Conservation (phyloP, 2,797 vertebrate species). For the Manis pentadactyla region DNA sequence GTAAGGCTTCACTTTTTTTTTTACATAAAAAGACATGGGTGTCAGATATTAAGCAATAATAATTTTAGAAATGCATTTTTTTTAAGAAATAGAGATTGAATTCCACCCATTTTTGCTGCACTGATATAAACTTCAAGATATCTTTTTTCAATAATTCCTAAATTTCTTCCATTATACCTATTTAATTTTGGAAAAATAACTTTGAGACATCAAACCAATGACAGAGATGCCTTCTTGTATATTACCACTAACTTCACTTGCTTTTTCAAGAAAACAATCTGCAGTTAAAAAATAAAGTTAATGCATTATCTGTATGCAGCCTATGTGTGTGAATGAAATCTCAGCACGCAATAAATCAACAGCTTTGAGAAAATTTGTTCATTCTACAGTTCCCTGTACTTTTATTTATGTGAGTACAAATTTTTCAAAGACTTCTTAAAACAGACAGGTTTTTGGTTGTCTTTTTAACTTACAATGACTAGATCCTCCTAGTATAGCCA, state of each 20-base stretch:
- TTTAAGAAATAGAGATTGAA: not conserved
- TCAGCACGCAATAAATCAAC: not conserved
- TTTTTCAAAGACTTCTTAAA: constrained; percentile 28
- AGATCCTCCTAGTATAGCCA: not conserved
- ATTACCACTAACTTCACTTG: not conserved
- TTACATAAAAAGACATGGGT: not conserved
- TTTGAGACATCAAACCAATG: not conserved
- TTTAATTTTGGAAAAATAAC: not conserved
- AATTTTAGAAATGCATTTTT: not conserved
- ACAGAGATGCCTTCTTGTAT: not conserved
- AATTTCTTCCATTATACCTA: accelerated
- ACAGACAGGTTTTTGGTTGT: not conserved
- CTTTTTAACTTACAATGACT: not conserved
- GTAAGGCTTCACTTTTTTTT: not conserved
- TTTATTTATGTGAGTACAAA: not conserved
- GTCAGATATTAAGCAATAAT: not conserved
- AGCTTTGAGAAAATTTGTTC: not conserved
- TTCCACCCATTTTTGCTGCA: not conserved
- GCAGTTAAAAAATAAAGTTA: not conserved
- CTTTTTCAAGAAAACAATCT: not conserved
- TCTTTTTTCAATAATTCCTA: accelerated
- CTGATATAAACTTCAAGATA: not conserved
- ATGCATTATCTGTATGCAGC: not conserved
- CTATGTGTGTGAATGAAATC: not conserved
- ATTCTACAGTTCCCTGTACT: not conserved